phyloP scores from a whole-genome alignment of 1,140 invertebrate species.

The Whitmania pigra region DNA sequence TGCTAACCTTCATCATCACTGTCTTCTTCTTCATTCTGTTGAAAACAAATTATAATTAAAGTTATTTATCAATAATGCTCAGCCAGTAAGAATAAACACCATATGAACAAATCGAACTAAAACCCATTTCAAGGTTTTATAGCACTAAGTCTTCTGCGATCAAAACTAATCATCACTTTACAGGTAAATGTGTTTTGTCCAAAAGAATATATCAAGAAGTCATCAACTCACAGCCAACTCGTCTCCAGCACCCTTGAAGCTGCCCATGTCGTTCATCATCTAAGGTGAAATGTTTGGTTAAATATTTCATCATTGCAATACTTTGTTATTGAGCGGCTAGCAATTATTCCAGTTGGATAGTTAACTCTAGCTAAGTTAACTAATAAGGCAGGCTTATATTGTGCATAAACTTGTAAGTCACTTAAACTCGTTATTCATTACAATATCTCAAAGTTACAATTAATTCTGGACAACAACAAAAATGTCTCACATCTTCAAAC shows the following conservation, averaged over 20 bases:
- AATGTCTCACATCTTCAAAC: constrained; percentile 47
- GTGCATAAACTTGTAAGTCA: no score
- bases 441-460: neutral
- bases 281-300: neutral
- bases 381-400: no score
- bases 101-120: no score
- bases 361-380: neutral
- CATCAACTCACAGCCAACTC: constrained; percentile 5
- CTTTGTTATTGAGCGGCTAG: neutral
- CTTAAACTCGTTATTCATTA: neutral
- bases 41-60: neutral
- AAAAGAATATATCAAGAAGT: neutral
- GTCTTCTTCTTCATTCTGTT: constrained; percentile 16
- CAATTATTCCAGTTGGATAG: neutral
- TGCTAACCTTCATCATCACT: constrained; percentile 20
- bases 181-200: neutral
- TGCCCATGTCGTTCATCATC: constrained; percentile 20
- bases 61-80: neutral
- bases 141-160: no score
- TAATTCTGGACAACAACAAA: neutral
- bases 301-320: neutral
- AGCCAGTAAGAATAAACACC: neutral
- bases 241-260: constrained; percentile 16
- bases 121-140: no score
- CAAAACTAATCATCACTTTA: neutral